Conservation (phyloP, 2,797 vertebrate genomes). For the Setipinna tenuifilis region DNA sequence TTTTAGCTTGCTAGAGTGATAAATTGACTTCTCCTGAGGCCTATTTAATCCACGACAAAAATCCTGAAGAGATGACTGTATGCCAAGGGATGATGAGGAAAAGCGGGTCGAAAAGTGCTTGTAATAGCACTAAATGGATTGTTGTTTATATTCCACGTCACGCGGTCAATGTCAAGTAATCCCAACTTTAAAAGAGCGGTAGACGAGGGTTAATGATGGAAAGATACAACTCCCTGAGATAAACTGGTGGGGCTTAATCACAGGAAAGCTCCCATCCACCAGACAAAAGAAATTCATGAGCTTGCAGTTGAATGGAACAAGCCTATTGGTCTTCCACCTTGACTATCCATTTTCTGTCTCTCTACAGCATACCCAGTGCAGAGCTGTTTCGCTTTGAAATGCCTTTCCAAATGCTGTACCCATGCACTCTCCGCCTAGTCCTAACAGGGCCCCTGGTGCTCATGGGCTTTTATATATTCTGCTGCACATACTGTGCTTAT, state of each 20-base stretch:
- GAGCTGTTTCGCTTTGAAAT: background rate
- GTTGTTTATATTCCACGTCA: conserved; percentile 29
- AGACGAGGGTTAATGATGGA: background rate
- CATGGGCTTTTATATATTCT: background rate
- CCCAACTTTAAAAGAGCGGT: conserved; percentile 29
- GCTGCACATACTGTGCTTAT: background rate
- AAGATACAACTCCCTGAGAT: background rate
- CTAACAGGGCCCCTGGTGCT: background rate
- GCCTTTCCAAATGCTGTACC: background rate
- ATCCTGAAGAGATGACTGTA: background rate
- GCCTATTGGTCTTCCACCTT: background rate
- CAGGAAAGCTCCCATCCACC: conserved; percentile 17
- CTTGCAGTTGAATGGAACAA: background rate
- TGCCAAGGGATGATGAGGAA: conserved; percentile 24
- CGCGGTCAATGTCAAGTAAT: conserved; percentile 30
- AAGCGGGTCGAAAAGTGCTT: conserved; percentile 34
- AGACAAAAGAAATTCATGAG: conserved; percentile 9
- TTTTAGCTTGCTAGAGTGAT: background rate
- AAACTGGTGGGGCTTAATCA: conserved; percentile 36
- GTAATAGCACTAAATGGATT: conserved; percentile 40
- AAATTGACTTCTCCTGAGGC: background rate
- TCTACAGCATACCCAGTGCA: background rate
- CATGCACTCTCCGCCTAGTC: background rate
- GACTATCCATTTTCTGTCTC: background rate
- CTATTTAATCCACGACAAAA: background rate